These are phyloP conservation scores for Hiodon tergisus DNA, from an alignment of 2,113 vertebrate species.

Conservation along the genomic window DNA sequence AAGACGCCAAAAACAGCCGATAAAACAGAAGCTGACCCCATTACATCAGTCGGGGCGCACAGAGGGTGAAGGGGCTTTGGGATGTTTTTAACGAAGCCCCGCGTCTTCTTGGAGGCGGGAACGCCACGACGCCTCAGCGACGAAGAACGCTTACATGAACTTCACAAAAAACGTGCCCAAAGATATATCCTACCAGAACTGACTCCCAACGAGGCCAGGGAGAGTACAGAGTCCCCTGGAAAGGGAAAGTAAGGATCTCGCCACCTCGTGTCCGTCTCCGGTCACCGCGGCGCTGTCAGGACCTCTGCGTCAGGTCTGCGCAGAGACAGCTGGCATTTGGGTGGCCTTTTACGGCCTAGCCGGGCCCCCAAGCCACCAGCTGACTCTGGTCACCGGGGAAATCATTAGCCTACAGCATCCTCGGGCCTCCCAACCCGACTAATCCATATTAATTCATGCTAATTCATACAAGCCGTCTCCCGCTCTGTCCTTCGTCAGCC, in stretches of 20 bases:
- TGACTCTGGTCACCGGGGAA: conserved; percentile 61
- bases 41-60: conserved; percentile 41
- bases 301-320: conserved; percentile 35
- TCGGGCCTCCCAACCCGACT: conserved; percentile 33
- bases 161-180: neutral
- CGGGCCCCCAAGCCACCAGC: conserved; percentile 50
- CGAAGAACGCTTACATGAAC: neutral
- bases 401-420: conserved; percentile 36
- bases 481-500: conserved; percentile 4
- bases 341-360: conserved; percentile 35
- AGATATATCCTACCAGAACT: neutral
- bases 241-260: neutral
- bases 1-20: conserved; percentile 40
- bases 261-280: neutral
- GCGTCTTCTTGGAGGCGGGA: neutral
- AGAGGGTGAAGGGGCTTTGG: neutral
- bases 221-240: neutral
- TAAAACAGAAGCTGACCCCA: conserved; percentile 9
- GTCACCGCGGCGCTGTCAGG: conserved; percentile 42
- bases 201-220: too few relatives aligned
- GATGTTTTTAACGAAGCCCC: neutral
- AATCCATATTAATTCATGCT: conserved; percentile 58
- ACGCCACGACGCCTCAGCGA: neutral
- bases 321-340: conserved; percentile 59
- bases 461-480: conserved; percentile 38